These are phyloP conservation scores for Brachionus sp. DNA, from an alignment of 1,140 invertebrate species.

Conservation along the genomic window DNA sequence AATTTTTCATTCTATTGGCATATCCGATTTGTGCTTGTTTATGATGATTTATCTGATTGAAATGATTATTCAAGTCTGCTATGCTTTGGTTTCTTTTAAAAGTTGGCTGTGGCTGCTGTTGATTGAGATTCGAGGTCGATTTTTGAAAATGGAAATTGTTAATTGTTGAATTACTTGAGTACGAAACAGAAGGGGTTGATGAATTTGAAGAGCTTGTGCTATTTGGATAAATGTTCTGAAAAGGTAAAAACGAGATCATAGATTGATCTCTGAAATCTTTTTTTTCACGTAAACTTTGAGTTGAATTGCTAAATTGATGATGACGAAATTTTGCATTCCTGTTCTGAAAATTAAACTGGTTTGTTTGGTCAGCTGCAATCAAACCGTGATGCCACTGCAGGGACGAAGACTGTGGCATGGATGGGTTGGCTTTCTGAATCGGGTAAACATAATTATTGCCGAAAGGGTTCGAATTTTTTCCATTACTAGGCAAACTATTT, in stretches of 20 bases:
- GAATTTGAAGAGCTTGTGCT: neutral
- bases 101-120: neutral
- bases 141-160: constrained; percentile 18
- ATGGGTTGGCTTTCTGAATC: neutral
- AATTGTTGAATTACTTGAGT: neutral
- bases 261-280: constrained; percentile 1
- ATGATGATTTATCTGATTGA: neutral
- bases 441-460: neutral
- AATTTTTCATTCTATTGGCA: neutral
- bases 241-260: neutral
- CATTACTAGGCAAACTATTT: constrained; percentile 28
- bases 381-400: neutral
- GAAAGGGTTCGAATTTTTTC: constrained; percentile 6
- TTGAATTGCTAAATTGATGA: constrained; percentile 17
- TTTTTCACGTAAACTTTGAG: neutral
- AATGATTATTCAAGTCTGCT: neutral
- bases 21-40: neutral
- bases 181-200: constrained; percentile 8
- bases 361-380: neutral
- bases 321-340: neutral
- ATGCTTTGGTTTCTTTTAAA: neutral
- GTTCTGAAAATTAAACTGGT: neutral
- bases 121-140: neutral
- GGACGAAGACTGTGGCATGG: neutral
- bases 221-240: constrained; percentile 22